Conservation (phyloP, 2,797 vertebrate genomes). For the Oreochromis grahami region DNA sequence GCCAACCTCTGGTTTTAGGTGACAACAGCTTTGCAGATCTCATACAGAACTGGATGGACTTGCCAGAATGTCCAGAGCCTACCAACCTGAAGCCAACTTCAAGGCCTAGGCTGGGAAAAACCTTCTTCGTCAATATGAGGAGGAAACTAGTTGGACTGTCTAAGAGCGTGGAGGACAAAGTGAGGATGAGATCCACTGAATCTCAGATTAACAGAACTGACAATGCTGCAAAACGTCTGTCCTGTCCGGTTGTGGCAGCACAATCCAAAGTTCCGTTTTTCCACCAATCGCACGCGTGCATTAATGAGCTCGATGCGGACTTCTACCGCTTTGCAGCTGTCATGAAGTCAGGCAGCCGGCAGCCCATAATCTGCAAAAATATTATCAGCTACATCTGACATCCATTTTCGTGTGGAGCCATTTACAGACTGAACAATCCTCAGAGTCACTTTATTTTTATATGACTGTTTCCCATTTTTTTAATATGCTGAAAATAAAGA, state of each 20-base stretch:
- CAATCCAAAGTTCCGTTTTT: slow-evolving; percentile 78
- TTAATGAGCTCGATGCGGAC: slow-evolving; percentile 82
- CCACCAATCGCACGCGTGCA: slow-evolving; percentile 86
- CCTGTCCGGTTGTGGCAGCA: slow-evolving; percentile 82
- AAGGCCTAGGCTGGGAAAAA: slow-evolving; percentile 75
- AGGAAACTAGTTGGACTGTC: slow-evolving; percentile 86
- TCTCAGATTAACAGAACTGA: slow-evolving; percentile 34
- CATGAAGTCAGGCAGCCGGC: slow-evolving; percentile 91
- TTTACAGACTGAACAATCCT: slow-evolving; percentile 14
- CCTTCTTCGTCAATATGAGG: slow-evolving; percentile 88
- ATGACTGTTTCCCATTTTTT: slow-evolving; percentile 6
- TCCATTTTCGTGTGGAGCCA: background rate
- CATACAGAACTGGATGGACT: slow-evolving; percentile 95
- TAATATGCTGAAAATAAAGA: slow-evolving; percentile 49
- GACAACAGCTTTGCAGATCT: slow-evolving; percentile 96
- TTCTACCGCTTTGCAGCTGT: slow-evolving; percentile 84
- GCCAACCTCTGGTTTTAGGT: slow-evolving; percentile 89
- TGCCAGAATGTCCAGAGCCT: slow-evolving; percentile 84
- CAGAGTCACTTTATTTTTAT: slow-evolving; percentile 60
- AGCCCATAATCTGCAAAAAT: slow-evolving; percentile 94
- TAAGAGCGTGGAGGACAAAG: slow-evolving; percentile 69
- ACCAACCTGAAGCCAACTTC: slow-evolving; percentile 42
- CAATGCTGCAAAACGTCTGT: slow-evolving; percentile 81
- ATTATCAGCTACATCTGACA: slow-evolving; percentile 89
- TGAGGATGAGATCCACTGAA: slow-evolving; percentile 70